Conservation (phyloP, 2,888 invertebrate genomes). For the Caenorhabditis zanzibari region DNA sequence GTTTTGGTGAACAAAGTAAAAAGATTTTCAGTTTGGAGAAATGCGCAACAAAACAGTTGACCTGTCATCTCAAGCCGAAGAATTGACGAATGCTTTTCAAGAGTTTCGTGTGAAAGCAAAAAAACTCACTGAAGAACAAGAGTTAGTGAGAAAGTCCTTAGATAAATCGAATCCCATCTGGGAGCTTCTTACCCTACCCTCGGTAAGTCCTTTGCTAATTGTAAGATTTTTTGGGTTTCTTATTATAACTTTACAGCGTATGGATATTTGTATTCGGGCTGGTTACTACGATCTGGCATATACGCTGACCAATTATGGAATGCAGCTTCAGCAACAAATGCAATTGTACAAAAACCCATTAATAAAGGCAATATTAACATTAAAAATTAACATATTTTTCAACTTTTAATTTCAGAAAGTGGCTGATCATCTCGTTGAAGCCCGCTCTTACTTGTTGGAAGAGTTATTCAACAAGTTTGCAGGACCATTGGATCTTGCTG, state of each 20-base stretch:
- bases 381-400: not conserved
- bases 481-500: slow-evolving; percentile 81
- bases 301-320: slow-evolving; percentile 82
- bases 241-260: slow-evolving; percentile 71
- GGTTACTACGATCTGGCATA: slow-evolving; percentile 82
- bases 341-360: slow-evolving; percentile 68
- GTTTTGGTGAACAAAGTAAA: not conserved
- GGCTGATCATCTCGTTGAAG: slow-evolving; percentile 79
- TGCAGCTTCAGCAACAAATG: slow-evolving; percentile 73
- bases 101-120: slow-evolving; percentile 73
- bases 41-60: slow-evolving; percentile 77
- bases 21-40: slow-evolving; percentile 77
- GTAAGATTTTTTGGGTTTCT: not conserved
- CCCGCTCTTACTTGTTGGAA: slow-evolving; percentile 79
- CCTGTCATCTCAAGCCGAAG: slow-evolving; percentile 74
- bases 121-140: slow-evolving; percentile 70
- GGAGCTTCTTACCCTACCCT: slow-evolving; percentile 78
- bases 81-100: slow-evolving; percentile 72
- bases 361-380: slow-evolving; percentile 43
- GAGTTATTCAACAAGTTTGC: slow-evolving; percentile 83
- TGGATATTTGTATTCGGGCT: slow-evolving; percentile 82
- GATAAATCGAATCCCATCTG: slow-evolving; percentile 76
- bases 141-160: slow-evolving; percentile 69
- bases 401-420: slow-evolving; percentile 69
- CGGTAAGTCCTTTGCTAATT: slow-evolving; percentile 49